phyloP scores from a whole-genome alignment of 64 coral and sea anemone species.

The Catalaphyllia jardinei region DNA sequence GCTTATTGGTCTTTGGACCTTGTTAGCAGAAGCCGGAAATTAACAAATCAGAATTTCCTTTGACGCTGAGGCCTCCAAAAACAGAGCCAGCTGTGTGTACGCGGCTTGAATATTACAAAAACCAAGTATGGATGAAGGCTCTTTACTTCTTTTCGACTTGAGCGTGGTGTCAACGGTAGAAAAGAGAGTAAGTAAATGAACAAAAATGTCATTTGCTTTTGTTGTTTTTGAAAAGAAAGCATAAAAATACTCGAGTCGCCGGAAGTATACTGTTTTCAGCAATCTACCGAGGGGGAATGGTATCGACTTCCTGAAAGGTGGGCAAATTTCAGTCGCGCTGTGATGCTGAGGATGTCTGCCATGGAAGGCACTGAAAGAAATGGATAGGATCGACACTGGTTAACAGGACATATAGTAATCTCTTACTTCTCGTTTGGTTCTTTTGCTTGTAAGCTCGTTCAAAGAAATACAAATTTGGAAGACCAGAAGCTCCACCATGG shows the following conservation, averaged over 20 bases:
- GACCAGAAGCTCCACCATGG: background rate
- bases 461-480: background rate
- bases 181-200: too few species aligned
- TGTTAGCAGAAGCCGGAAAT: too few species aligned
- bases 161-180: too few species aligned
- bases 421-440: background rate
- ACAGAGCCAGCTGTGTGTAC: too few species aligned
- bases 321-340: background rate
- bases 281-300: constrained; percentile 3
- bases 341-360: background rate
- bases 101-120: too few species aligned
- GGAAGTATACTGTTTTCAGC: background rate
- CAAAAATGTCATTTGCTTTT: too few species aligned
- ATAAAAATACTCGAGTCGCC: background rate
- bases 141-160: too few species aligned
- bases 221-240: too few species aligned
- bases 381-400: background rate
- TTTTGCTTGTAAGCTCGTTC: background rate
- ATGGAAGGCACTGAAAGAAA: background rate
- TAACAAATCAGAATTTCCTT: too few species aligned
- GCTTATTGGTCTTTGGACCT: too few species aligned
- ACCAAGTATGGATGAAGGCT: too few species aligned
- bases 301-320: background rate
- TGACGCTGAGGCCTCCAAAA: too few species aligned
- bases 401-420: background rate